These are phyloP conservation scores for Eugnorisma glareosa DNA, from an alignment of 2,888 invertebrate species.

Conservation along the genomic window DNA sequence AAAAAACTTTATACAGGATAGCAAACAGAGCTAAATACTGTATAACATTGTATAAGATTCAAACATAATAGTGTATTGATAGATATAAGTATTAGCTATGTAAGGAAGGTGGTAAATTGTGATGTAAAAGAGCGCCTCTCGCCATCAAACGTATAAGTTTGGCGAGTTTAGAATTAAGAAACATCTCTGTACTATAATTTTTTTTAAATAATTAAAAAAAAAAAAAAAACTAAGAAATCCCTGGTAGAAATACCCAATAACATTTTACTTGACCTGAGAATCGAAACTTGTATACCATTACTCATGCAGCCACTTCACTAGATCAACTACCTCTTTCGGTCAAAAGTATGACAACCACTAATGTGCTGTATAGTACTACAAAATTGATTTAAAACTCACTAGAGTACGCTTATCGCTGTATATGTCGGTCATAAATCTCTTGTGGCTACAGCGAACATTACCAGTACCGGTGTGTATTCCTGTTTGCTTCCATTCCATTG, in stretches of 20 bases:
- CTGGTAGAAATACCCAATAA: not conserved
- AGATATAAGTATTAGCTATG: too few species aligned
- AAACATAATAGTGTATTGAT: too few species aligned
- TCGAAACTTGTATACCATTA: not conserved
- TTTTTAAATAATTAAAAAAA: too few species aligned
- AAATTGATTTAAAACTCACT: conserved; percentile 38
- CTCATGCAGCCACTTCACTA: not conserved
- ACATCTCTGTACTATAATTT: too few species aligned
- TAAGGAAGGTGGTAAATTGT: too few species aligned
- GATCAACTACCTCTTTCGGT: not conserved
- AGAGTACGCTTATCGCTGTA: conserved; percentile 12
- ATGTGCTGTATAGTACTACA: not conserved
- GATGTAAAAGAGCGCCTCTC: too few species aligned
- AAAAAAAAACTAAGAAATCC: not conserved
- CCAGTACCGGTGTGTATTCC: conserved; percentile 14
- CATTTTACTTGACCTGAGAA: not conserved
- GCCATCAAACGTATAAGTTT: too few species aligned
- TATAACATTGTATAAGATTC: too few species aligned
- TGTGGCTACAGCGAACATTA: conserved; percentile 28
- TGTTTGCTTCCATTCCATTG: conserved; percentile 25
- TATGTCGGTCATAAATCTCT: conserved; percentile 43
- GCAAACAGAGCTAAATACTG: too few species aligned
- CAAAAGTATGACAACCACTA: not conserved
- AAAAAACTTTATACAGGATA: too few species aligned
- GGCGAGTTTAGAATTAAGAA: too few species aligned